phyloP scores from a whole-genome alignment of 2,797 vertebrate genomes.

The Amblyopsis hoosieri region DNA sequence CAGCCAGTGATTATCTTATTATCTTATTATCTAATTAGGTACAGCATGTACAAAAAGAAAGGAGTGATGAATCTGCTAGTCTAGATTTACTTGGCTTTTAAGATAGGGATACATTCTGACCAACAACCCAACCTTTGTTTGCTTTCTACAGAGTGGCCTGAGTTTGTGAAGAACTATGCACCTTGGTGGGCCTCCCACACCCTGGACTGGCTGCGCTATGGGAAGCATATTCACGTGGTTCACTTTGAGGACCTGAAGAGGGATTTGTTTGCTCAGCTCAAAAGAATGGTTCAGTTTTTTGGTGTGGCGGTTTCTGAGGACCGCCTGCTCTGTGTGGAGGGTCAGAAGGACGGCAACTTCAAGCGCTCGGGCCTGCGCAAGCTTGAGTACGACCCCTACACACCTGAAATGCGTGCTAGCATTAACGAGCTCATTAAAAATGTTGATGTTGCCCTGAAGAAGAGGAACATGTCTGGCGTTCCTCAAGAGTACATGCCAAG shows the following conservation, averaged over 20 bases:
- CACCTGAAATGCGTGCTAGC: conserved; percentile 83
- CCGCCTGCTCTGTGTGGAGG: conserved; percentile 93
- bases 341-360: conserved; percentile 97
- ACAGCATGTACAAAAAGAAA: not conserved
- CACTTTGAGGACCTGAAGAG: conserved; percentile 92
- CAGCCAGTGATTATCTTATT: too few relatives aligned
- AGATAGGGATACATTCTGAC: not conserved
- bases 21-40: too few relatives aligned
- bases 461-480: conserved; percentile 86
- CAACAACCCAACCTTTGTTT: not conserved
- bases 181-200: conserved; percentile 98
- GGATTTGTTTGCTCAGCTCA: conserved; percentile 89
- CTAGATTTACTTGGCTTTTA: not conserved
- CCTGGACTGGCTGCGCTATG: conserved; percentile 91
- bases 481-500: conserved; percentile 92
- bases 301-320: conserved; percentile 85
- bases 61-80: not conserved
- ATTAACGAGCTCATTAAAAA: conserved; percentile 88
- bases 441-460: conserved; percentile 85
- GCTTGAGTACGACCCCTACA: conserved; percentile 94
- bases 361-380: conserved; percentile 94
- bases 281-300: conserved; percentile 88
- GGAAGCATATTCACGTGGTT: conserved; percentile 89
- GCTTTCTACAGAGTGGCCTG: conserved; percentile 89
- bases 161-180: conserved; percentile 94